Conservation (phyloP, 2,797 vertebrate species). For the Meda fulgida region DNA sequence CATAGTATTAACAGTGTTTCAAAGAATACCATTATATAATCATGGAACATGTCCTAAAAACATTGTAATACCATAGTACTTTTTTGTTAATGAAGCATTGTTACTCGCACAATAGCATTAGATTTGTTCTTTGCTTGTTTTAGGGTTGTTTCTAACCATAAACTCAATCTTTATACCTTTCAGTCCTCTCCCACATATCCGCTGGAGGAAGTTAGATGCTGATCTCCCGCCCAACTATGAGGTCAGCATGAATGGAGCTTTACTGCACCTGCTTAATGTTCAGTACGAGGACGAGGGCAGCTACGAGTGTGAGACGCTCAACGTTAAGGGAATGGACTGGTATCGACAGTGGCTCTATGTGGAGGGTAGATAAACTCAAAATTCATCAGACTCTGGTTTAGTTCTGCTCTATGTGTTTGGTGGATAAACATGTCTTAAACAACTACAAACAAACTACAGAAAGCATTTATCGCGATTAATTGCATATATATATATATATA, state of each 20-base stretch:
- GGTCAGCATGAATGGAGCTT: conserved; percentile 90
- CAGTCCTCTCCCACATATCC: conserved; percentile 94
- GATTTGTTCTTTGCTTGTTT: background rate
- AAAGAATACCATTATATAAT: background rate
- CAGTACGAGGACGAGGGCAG: conserved; percentile 94
- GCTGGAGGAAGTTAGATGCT: conserved; percentile 91
- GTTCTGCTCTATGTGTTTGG: background rate
- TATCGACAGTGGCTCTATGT: conserved; percentile 93
- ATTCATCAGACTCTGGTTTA: background rate
- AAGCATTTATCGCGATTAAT: background rate
- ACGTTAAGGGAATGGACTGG: conserved; percentile 94
- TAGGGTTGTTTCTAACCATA: background rate
- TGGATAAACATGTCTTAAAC: background rate
- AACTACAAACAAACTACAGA: no score
- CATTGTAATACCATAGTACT: background rate
- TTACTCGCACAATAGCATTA: background rate
- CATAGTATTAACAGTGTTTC: background rate
- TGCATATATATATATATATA: background rate
- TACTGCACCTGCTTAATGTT: conserved; percentile 93
- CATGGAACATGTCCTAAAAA: background rate
- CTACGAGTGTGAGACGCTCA: conserved; percentile 96
- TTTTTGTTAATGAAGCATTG: background rate
- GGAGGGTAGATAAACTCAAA: conserved; percentile 80
- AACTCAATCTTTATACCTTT: conserved; percentile 6
- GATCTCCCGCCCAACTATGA: conserved; percentile 90